Evolutionary conservation across 2,113 vertebrate genomes (phyloP).

Genomic region (Labeo rohita): DNA sequence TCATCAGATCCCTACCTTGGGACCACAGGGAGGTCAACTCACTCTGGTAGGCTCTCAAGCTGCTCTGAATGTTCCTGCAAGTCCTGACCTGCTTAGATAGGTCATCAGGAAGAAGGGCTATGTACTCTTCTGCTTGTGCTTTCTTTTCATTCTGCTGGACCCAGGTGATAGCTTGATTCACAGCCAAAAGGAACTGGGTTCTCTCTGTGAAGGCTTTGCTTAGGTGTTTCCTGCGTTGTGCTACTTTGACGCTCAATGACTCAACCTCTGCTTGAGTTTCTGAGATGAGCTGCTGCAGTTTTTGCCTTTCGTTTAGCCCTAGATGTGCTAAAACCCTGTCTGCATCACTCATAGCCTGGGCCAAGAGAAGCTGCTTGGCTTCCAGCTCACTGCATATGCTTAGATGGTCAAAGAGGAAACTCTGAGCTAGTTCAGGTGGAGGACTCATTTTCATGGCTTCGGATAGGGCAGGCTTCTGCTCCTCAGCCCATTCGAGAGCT

Average conservation of each 20-base stretch:
- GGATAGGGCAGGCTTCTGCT: constrained; percentile 83
- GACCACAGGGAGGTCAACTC: constrained; percentile 89
- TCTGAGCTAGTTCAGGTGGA: constrained; percentile 88
- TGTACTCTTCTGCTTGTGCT: constrained; percentile 84
- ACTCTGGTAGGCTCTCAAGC: constrained; percentile 86
- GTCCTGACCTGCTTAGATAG: constrained; percentile 87
- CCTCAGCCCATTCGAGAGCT: constrained; percentile 90
- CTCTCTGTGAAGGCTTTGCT: constrained; percentile 94
- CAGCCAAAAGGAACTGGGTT: constrained; percentile 89
- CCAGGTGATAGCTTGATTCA: constrained; percentile 86
- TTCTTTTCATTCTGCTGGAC: constrained; percentile 91
- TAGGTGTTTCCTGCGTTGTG: constrained; percentile 89
- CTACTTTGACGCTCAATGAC: constrained; percentile 81
- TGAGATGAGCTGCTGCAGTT: constrained; percentile 84
- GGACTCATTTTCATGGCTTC: constrained; percentile 89
- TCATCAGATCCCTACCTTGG: constrained; percentile 91
- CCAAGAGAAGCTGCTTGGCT: constrained; percentile 86
- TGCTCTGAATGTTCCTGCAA: constrained; percentile 83
- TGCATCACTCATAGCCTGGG: constrained; percentile 84
- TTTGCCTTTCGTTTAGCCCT: constrained; percentile 89
- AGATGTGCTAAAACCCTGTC: constrained; percentile 86
- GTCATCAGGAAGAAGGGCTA: constrained; percentile 90
- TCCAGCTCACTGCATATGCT: constrained; percentile 91
- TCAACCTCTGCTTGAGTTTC: constrained; percentile 85
- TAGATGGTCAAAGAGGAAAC: constrained; percentile 89